Evolutionary conservation across 1,140 invertebrate species (phyloP).

Genomic region (Conus betulinus): DNA sequence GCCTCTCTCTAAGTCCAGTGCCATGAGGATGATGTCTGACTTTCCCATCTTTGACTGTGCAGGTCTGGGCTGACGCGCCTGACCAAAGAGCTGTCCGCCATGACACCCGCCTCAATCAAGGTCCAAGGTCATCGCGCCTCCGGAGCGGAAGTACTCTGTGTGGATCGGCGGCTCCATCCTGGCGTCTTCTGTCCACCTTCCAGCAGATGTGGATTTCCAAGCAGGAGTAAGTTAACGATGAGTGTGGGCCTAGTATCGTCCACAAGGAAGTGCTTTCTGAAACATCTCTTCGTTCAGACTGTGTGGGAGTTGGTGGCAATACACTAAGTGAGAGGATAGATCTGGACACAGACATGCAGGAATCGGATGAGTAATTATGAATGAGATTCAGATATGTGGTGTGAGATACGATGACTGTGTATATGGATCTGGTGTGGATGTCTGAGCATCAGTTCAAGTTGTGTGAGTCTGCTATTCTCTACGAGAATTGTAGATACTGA

Average conservation of each 20-base stretch:
- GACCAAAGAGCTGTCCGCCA: slow-evolving; percentile 84
- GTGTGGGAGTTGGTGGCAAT: neutral
- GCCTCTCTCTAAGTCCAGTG: neutral
- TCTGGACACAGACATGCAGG: neutral
- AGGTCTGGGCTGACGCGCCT: slow-evolving; percentile 54
- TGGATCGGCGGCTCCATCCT: slow-evolving; percentile 78
- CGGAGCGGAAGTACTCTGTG: slow-evolving; percentile 72
- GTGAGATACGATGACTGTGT: neutral
- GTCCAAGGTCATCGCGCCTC: slow-evolving; percentile 85
- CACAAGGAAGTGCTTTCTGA: slow-evolving; percentile 77
- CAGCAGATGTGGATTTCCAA: slow-evolving; percentile 81
- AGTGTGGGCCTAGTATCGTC: slow-evolving; percentile 88
- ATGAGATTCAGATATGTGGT: neutral
- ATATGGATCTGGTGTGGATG: too few species aligned
- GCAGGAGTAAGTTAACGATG: slow-evolving; percentile 90
- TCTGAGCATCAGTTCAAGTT: too few species aligned
- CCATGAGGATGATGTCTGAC: neutral
- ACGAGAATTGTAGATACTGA: too few species aligned
- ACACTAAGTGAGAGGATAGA: neutral
- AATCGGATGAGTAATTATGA: neutral
- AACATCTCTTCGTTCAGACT: neutral
- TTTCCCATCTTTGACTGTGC: neutral
- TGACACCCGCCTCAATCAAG: slow-evolving; percentile 85
- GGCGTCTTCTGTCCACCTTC: slow-evolving; percentile 81
- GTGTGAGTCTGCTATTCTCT: too few species aligned